Conservation (phyloP, 2,888 invertebrate genomes). For the Hirtodrosophila trivittata region DNA sequence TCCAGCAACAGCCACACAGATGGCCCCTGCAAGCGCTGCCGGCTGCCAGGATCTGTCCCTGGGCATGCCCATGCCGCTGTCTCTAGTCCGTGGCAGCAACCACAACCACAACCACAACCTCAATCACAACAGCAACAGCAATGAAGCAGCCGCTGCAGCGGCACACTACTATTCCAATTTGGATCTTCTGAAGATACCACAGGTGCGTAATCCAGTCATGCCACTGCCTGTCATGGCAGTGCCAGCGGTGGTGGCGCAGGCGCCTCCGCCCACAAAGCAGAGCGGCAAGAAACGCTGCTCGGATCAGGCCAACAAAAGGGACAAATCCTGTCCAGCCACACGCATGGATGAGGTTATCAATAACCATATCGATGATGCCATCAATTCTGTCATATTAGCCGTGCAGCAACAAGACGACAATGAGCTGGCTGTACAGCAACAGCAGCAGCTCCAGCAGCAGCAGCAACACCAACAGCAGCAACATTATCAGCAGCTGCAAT, state of each 20-base stretch:
- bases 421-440: slow-evolving; percentile 10
- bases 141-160: slow-evolving; percentile 34
- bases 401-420: slow-evolving; percentile 72
- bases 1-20: slow-evolving; percentile 9
- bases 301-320: slow-evolving; percentile 43
- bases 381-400: slow-evolving; percentile 80
- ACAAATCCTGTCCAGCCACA: slow-evolving; percentile 49
- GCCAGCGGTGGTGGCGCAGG: slow-evolving; percentile 12
- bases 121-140: slow-evolving; percentile 15
- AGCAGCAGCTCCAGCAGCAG: slow-evolving; percentile 10
- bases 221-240: slow-evolving; percentile 27
- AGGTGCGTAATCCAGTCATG: slow-evolving; percentile 73
- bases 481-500: background rate
- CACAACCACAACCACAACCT: slow-evolving; percentile 1
- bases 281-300: slow-evolving; percentile 18
- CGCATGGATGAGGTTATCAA: slow-evolving; percentile 81
- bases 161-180: slow-evolving; percentile 79
- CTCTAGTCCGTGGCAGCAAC: slow-evolving; percentile 16
- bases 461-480: slow-evolving; percentile 8
- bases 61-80: slow-evolving; percentile 18
- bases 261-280: slow-evolving; percentile 39
- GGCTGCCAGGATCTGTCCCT: slow-evolving; percentile 1
- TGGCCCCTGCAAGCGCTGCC: background rate
- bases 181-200: slow-evolving; percentile 79
- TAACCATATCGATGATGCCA: slow-evolving; percentile 81